phyloP scores from a whole-genome alignment of 2,888 invertebrate species.

The Epistrophella euchroma region DNA sequence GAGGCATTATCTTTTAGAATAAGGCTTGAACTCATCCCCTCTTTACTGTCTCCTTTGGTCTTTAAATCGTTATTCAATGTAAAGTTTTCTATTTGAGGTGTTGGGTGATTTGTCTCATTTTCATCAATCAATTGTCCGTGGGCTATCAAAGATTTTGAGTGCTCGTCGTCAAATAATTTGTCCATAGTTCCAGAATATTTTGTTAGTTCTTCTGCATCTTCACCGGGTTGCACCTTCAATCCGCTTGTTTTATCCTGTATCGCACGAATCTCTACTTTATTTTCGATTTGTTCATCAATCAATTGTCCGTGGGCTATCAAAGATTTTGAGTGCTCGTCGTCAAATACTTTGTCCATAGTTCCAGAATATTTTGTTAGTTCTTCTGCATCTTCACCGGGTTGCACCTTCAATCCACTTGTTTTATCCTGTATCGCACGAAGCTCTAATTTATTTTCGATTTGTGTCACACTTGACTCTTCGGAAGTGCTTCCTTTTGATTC shows the following conservation, averaged over 20 bases:
- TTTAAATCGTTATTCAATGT: not conserved
- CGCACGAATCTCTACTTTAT: constrained; percentile 1
- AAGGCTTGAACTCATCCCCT: not conserved
- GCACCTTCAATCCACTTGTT: too few species aligned
- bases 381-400: not conserved
- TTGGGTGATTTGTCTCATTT: not conserved
- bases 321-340: not conserved
- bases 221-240: not conserved
- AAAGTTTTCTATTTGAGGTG: not conserved
- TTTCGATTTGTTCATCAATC: constrained; percentile 69
- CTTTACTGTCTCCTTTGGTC: not conserved
- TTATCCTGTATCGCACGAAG: not conserved
- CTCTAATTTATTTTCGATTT: constrained; percentile 56
- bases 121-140: not conserved
- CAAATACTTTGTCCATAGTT: not conserved
- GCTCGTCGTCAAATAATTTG: not conserved
- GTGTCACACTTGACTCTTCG: constrained; percentile 57
- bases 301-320: too few species aligned
- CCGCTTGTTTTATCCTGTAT: not conserved
- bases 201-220: not conserved
- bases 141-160: not conserved
- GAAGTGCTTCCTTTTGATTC: constrained; percentile 63
- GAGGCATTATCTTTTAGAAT: not conserved
- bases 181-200: too few species aligned
- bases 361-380: not conserved